Conservation (phyloP, 2,113 vertebrate genomes). For the Monopterus albus region DNA sequence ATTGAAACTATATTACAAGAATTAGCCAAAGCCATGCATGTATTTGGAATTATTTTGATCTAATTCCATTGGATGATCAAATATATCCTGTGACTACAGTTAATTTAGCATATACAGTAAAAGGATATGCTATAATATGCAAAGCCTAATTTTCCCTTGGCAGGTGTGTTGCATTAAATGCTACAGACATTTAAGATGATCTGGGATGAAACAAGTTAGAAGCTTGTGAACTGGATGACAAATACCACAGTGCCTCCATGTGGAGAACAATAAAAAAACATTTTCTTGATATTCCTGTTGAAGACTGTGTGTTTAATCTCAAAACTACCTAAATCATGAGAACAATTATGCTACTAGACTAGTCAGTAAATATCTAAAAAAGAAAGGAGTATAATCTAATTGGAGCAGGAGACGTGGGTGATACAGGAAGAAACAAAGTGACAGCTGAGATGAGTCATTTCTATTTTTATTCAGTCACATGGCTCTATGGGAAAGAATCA, state of each 20-base stretch:
- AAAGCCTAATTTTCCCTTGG: too few species aligned
- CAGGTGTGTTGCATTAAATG: background rate
- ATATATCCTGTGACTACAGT: background rate
- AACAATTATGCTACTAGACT: background rate
- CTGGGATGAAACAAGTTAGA: background rate
- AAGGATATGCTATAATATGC: background rate
- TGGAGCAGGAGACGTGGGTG: slow-evolving; percentile 26
- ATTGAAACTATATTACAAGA: background rate
- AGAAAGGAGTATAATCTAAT: background rate
- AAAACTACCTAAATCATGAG: background rate
- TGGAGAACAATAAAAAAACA: slow-evolving; percentile 43
- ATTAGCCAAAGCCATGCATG: background rate
- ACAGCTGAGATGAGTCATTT: slow-evolving; percentile 77
- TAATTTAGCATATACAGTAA: background rate
- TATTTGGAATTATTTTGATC: background rate
- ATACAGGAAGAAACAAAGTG: slow-evolving; percentile 60
- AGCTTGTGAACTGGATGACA: slow-evolving; percentile 5
- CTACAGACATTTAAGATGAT: background rate
- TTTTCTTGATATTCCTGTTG: background rate
- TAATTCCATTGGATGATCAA: background rate
- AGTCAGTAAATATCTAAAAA: slow-evolving; percentile 10
- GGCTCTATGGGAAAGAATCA: slow-evolving; percentile 56
- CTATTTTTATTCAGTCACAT: slow-evolving; percentile 78
- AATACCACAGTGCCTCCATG: slow-evolving; percentile 61
- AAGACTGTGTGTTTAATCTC: background rate